These are phyloP conservation scores for Sciaenops ocellatus DNA, from an alignment of 2,797 vertebrate genomes.

Conservation along the genomic window DNA sequence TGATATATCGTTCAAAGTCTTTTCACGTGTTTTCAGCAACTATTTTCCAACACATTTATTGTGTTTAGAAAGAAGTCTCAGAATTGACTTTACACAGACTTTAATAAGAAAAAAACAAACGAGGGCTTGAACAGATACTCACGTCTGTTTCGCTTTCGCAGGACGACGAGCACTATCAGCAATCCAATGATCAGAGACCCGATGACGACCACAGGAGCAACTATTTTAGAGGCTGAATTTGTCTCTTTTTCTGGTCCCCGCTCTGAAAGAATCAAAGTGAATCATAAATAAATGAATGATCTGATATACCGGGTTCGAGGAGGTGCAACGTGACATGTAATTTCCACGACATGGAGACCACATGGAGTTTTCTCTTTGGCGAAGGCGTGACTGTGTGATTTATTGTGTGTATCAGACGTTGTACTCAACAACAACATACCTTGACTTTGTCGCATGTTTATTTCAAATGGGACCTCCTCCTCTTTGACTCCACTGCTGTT, in stretches of 20 bases:
- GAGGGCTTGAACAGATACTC: constrained; percentile 50
- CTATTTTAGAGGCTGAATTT: not conserved
- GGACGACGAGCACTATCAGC: constrained; percentile 36
- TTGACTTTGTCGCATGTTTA: rapidly evolving
- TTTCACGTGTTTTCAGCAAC: too few species aligned
- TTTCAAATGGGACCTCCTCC: rapidly evolving
- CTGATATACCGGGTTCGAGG: too few species aligned
- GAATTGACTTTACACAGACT: too few species aligned
- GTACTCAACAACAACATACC: constrained; percentile 19
- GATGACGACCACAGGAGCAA: constrained; percentile 73
- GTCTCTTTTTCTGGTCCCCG: rapidly evolving
- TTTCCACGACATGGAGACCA: too few species aligned
- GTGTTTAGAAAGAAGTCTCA: too few species aligned
- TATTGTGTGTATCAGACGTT: not conserved
- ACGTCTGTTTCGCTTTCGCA: constrained; percentile 26
- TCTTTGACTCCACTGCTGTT: constrained; percentile 52
- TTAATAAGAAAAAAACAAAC: not conserved
- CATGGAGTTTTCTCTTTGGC: too few species aligned
- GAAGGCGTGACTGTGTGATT: not conserved
- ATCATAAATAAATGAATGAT: not conserved
- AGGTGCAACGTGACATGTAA: too few species aligned
- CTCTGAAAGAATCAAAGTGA: not conserved
- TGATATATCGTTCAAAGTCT: too few species aligned
- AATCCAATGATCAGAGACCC: constrained; percentile 75
- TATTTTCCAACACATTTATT: too few species aligned